Evolutionary conservation across 2,113 vertebrate genomes (phyloP).

Genomic region (Dipodomys merriami): DNA sequence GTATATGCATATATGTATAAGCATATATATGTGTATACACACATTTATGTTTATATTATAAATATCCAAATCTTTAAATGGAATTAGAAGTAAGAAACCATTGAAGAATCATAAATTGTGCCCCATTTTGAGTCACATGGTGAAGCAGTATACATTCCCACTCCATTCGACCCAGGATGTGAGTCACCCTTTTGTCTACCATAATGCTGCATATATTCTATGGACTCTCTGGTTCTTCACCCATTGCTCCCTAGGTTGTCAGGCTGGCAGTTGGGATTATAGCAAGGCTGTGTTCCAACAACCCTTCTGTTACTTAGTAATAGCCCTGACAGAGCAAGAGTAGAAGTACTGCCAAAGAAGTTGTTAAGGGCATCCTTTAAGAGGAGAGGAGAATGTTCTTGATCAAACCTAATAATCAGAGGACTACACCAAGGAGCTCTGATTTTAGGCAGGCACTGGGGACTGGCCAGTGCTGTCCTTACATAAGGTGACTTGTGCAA

Average conservation of each 20-base stretch:
- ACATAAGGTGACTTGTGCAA: neutral
- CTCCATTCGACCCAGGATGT: neutral
- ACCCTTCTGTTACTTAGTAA: neutral
- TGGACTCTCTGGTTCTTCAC: no score
- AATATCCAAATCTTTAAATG: neutral
- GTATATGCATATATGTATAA: no score
- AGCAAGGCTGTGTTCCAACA: neutral
- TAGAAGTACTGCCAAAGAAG: neutral
- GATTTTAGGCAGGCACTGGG: neutral
- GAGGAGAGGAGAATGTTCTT: neutral
- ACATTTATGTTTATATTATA: no score
- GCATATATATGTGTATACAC: no score
- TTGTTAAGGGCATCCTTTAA: no score
- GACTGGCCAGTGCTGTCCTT: neutral
- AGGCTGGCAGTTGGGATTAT: neutral
- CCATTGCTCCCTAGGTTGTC: neutral
- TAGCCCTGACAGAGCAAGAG: neutral
- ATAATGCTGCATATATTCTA: no score
- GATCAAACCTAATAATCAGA: neutral
- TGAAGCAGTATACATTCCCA: neutral
- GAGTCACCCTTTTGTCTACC: neutral
- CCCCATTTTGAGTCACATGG: neutral
- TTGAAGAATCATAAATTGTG: neutral
- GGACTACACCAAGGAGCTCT: no score
- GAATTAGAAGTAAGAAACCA: neutral